Base-by-base conservation (phyloP, 2,888 invertebrate species). In the Emmelina monodactyla region DNA sequence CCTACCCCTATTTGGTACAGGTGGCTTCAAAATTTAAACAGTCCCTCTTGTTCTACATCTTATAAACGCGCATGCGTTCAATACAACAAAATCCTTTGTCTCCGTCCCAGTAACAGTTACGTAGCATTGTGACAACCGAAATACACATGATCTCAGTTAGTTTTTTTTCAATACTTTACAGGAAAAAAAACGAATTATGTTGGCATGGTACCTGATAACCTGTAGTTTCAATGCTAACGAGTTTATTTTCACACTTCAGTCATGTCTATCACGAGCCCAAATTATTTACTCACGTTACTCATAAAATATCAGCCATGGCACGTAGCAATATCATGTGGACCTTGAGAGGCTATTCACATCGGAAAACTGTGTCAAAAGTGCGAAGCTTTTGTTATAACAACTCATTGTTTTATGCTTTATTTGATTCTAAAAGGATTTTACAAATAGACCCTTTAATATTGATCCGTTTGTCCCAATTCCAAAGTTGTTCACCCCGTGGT, bases 1-100 rank as follows among this genome's bases (percentile, higher is more conserved):
- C 45, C 54, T 54, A 56, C 58, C 61, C 52, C 49, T 47, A 34
- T 39, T 43, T 37, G 30, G 41, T 22, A 35, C 51, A 59, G 51
- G 53, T 55, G 49, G 40, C 49, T 32, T 12, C 15, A 25, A 14
- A 10, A 51, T 40, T 42, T 43, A 43, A 43, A 57, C 56, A 11
- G 5, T 6, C 6, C 19, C 9, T 19, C 19, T 19, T 5, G 19
- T 19, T 25, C 11, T 10, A 25, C 11, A 11, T 3, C 11, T 19
- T 25, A 9, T 10, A 10, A 7, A 25, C 25, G 25, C 25, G 25
- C 25, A 25, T 25, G 25, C 25, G 25, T 7, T 4, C n/a, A n/a
- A n/a, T n/a, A n/a, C n/a, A n/a, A n/a, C n/a, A n/a, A n/a, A n/a
- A n/a, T n/a, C n/a, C n/a, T n/a, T n/a, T n/a, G n/a, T n/a, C n/a